Conservation (phyloP, 1,140 invertebrate species). For the Steinernema khuongi region DNA sequence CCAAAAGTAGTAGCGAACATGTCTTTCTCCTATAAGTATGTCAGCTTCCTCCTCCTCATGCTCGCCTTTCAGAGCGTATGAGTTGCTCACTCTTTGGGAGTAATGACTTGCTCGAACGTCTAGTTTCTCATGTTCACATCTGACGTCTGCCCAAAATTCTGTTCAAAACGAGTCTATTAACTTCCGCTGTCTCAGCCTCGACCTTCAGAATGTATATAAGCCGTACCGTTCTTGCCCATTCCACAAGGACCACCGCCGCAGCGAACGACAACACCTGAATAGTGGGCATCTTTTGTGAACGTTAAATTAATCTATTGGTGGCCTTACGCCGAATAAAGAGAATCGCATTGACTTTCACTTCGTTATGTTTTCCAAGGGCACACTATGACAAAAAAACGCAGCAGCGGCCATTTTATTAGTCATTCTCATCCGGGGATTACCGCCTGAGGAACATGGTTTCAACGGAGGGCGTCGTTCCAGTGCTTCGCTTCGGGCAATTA, state of each 20-base stretch:
- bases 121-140: neutral
- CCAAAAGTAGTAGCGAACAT: conserved; percentile 5
- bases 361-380: neutral
- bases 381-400: neutral
- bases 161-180: neutral
- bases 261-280: neutral
- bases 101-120: neutral
- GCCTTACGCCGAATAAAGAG: conserved; percentile 15
- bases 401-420: neutral
- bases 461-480: neutral
- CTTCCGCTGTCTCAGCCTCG: neutral
- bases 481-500: conserved; percentile 8
- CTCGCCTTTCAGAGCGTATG: neutral
- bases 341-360: neutral
- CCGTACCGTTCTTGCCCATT: neutral
- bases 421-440: neutral
- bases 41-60: neutral
- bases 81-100: no score
- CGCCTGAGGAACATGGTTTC: neutral
- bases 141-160: neutral
- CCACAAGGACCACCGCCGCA: neutral
- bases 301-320: conserved; percentile 17
- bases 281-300: neutral
- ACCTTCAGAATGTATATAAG: neutral
- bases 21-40: neutral